Percentiles rank a stretch among this genome's conserved stretches.
Evolutionary conservation across 1,140 invertebrate species (phyloP).

Genomic region (Calliopsis andreniformis): DNA sequence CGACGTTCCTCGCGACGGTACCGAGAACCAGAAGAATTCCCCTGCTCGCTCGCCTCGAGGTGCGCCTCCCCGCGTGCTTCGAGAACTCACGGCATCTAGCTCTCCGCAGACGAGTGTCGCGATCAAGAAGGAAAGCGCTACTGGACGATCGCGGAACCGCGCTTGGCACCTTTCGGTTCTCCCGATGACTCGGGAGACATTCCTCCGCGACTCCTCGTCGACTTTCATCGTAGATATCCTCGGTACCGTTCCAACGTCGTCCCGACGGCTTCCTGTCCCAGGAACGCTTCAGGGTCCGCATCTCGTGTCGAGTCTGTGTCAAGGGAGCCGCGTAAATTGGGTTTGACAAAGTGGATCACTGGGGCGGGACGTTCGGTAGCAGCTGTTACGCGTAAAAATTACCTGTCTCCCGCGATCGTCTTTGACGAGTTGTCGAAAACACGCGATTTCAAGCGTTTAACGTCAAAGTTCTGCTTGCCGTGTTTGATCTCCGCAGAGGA

Average conservation of each 20-base stretch:
- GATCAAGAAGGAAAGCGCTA: background rate
- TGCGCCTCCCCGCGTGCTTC: background rate
- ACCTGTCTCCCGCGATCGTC: constrained; percentile 40
- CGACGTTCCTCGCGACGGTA: constrained; percentile 19
- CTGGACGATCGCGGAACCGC: background rate
- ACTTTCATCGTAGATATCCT: background rate
- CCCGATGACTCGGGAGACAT: background rate
- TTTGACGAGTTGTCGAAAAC: background rate
- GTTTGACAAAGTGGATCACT: constrained; percentile 59
- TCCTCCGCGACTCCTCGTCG: background rate
- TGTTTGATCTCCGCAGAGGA: too few relatives aligned
- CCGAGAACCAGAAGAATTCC: constrained; percentile 36
- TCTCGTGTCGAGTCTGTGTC: constrained; percentile 13
- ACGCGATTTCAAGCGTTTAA: background rate
- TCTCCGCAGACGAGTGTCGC: background rate
- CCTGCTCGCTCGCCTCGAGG: background rate
- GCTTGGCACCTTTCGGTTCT: background rate
- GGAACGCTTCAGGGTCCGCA: constrained; percentile 31
- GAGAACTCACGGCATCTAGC: background rate
- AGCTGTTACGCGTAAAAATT: constrained; percentile 27
- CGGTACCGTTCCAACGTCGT: background rate
- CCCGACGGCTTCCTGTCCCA: too few relatives aligned
- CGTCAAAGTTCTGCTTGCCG: constrained; percentile 10
- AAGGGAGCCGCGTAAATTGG: constrained; percentile 48
- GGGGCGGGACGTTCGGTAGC: constrained; percentile 34